Percentiles rank a stretch among this genome's conserved stretches.
These are phyloP conservation scores for Ageneiosus marmoratus DNA, from an alignment of 2,113 vertebrate genomes.

Conservation along the genomic window DNA sequence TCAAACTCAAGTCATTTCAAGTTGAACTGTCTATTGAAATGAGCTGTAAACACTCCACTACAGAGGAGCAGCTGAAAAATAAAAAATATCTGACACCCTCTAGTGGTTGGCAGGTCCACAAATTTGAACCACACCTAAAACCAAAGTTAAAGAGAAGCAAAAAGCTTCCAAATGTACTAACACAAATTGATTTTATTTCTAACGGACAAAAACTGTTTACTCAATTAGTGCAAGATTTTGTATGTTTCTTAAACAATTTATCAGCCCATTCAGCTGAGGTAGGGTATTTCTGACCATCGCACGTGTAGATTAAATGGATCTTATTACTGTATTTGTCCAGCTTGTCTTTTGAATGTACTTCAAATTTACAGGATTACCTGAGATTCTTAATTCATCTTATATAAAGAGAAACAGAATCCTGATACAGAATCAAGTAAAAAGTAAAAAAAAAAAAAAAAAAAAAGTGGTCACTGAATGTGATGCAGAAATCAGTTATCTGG, in stretches of 20 bases:
- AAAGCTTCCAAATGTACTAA: neutral
- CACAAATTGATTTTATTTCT: neutral
- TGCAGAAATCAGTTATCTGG: no score
- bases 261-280: neutral
- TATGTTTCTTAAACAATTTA: neutral
- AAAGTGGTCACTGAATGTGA: neutral
- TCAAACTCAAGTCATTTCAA: no score
- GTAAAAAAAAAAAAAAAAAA: accelerated
- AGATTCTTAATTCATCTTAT: neutral
- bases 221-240: neutral
- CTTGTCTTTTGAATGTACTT: neutral
- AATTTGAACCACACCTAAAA: neutral
- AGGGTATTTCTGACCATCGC: neutral
- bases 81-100: neutral
- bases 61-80: neutral
- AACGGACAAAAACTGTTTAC: neutral
- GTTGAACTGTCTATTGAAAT: no score
- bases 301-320: neutral
- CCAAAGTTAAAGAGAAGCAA: no score
- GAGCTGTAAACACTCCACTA: no score
- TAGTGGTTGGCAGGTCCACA: neutral
- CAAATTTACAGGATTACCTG: neutral
- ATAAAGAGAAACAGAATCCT: neutral
- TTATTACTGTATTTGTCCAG: neutral
- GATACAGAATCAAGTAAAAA: neutral